A percentile compares a stretch with the other conserved stretches of the same genome.
phyloP scores from a whole-genome alignment of 2,113 vertebrate species.

The Nothocercus julius region DNA sequence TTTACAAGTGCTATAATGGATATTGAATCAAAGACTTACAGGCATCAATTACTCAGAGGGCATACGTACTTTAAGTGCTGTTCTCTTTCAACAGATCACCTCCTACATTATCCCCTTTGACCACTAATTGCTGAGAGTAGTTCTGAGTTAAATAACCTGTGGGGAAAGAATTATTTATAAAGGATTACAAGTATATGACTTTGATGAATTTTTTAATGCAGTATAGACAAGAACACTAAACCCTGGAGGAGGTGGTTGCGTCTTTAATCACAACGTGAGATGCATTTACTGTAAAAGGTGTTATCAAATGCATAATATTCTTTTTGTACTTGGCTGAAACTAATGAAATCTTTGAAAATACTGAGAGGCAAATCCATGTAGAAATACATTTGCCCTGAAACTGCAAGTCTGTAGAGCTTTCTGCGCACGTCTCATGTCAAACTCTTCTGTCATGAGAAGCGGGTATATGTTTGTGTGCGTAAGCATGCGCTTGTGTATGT shows the following conservation, averaged over 20 bases:
- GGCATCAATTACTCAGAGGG: neutral
- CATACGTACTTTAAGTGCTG: neutral
- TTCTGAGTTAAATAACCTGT: slow-evolving; percentile 30
- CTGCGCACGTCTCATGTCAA: rapidly evolving
- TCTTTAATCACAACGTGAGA: neutral
- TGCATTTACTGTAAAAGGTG: slow-evolving; percentile 15
- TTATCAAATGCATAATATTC: slow-evolving; percentile 1
- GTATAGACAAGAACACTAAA: neutral
- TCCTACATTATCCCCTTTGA: neutral
- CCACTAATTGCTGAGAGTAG: slow-evolving; percentile 12
- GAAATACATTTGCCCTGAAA: neutral
- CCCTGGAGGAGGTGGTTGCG: neutral
- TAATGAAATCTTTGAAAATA: neutral
- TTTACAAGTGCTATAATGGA: neutral
- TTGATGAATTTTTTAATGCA: slow-evolving; percentile 11
- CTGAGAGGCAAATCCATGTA: neutral
- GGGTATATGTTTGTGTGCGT: neutral
- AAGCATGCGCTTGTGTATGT: neutral
- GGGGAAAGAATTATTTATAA: slow-evolving; percentile 34
- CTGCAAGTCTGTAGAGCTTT: neutral
- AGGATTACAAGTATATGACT: neutral
- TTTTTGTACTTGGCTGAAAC: neutral
- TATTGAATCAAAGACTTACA: neutral
- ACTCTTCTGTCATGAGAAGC: neutral
- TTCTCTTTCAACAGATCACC: neutral